Base-by-base conservation (phyloP, 2,888 invertebrate genomes). In the Lottia gigantea region DNA sequence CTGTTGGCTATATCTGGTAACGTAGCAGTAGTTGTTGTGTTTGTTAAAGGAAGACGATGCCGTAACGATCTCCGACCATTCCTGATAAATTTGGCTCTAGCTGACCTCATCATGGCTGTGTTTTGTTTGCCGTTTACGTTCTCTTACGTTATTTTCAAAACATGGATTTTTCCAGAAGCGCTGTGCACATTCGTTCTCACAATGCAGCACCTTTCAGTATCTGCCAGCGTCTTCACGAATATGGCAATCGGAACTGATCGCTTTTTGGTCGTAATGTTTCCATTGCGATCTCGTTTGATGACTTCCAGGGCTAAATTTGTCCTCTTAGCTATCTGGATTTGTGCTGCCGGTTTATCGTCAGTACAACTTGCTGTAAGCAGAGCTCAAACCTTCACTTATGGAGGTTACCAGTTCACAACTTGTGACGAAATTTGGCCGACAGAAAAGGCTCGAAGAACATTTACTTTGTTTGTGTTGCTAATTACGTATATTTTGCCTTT, bases 91-190 rank as follows among this genome's bases (percentile, higher is more conserved):
- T 90, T 97, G 77, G 95, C 96, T 0, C 91, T 95, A 55, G 95
- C 96, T 61, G 97, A 97, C 87, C 93, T 97, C 73, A 89, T 96
- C 71, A 95, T 97, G 93, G 94, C 95, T 0, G 85, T 95, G 31
- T 93, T 97, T 83, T 96, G 97, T 89, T 94, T 97, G 76, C 96
- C 96, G 2, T 96, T 96, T 85, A 94, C 95, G 1, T 95, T 89
- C 79, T 89, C 89, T 4, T 86, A 85, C 80, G 88, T 88, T 46
- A 86, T 90, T 82, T 78, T 89, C 40, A 78, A 81, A 12, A 83
- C 86, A 46, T 91, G 91, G 91, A 84, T 90, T 47, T 91, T 90
- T 81, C 87, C 88, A 19, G 86, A 86, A 2, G 84, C 86, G 61
- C 88, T 91, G 85, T 91, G 91, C 78, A 88, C 90, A 0, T 78